Conservation (phyloP, 2,888 invertebrate genomes). For the Pilophorus perplexus region DNA sequence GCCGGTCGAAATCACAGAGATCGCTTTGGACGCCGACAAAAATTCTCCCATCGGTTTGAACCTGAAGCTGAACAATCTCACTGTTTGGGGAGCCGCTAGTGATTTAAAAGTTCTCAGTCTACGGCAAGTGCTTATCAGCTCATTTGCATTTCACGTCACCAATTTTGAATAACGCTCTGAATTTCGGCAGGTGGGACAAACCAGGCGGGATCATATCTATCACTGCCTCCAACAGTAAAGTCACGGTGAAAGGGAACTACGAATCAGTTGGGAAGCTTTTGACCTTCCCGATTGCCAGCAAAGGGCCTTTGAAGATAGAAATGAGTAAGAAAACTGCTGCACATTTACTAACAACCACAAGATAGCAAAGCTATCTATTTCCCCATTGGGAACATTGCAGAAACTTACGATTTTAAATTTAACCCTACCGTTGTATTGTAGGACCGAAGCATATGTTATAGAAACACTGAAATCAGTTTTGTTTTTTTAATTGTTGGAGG, state of each 20-base stretch:
- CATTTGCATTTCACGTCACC: too few relatives aligned
- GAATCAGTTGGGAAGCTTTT: conserved; percentile 7
- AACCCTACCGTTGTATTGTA: too few relatives aligned
- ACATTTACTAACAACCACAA: too few relatives aligned
- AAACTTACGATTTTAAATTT: too few relatives aligned
- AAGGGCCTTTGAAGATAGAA: neutral
- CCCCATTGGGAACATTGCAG: too few relatives aligned
- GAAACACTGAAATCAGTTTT: too few relatives aligned
- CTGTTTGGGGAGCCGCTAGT: neutral
- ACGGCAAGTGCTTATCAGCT: too few relatives aligned
- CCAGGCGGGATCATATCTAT: neutral
- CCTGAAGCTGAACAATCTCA: conserved; percentile 3
- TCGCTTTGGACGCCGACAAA: neutral
- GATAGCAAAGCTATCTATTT: too few relatives aligned
- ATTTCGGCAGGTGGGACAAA: neutral
- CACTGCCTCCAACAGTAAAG: neutral
- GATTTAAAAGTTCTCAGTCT: too few relatives aligned
- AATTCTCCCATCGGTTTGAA: neutral
- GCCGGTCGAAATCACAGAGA: conserved; percentile 4
- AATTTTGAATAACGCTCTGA: neutral
- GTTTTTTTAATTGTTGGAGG: too few relatives aligned
- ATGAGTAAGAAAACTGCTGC: conserved; percentile 24
- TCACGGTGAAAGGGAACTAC: neutral
- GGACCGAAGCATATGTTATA: too few relatives aligned
- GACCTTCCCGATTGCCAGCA: neutral